Percentiles rank a stretch among this genome's conserved stretches.
These are phyloP conservation scores for Sapayoa aenigma DNA, from an alignment of 2,113 vertebrate species.

Conservation along the genomic window DNA sequence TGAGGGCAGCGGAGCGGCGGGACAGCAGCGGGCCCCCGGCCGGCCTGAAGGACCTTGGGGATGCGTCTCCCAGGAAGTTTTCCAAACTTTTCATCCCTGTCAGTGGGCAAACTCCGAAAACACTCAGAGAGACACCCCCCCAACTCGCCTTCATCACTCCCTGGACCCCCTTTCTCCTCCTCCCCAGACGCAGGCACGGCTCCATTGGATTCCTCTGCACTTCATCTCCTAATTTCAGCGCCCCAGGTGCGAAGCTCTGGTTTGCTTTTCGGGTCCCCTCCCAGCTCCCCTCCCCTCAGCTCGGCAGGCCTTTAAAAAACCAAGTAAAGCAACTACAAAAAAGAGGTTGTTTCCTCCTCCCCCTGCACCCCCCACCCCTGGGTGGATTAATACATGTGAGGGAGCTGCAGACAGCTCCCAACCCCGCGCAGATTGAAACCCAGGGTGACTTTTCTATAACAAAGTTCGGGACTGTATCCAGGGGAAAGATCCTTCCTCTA, in stretches of 20 bases:
- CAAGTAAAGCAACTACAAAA: background rate
- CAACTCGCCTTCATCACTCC: background rate
- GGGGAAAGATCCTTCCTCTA: slow-evolving; percentile 54
- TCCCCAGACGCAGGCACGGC: background rate
- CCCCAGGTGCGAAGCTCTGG: slow-evolving; percentile 38
- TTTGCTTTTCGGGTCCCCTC: slow-evolving; percentile 32
- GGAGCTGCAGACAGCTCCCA: slow-evolving; percentile 41
- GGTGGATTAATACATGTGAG: background rate
- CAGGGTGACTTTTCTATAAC: slow-evolving; percentile 37
- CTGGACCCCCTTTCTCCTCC: background rate
- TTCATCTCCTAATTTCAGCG: slow-evolving; percentile 40
- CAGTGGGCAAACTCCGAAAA: background rate
- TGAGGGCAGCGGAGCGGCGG: background rate
- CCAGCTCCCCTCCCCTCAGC: slow-evolving; percentile 3
- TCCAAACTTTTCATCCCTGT: background rate
- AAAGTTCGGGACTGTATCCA: slow-evolving; percentile 46
- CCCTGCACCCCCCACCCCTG: background rate
- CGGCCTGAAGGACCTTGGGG: background rate
- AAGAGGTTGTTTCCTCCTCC: slow-evolving; percentile 35
- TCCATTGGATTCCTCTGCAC: background rate
- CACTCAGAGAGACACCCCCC: background rate
- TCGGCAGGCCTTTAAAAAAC: slow-evolving; percentile 24
- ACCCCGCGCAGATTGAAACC: background rate
- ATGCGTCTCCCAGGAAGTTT: background rate
- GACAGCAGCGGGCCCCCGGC: background rate